Percentiles rank a stretch among this genome's conserved stretches.
These are phyloP conservation scores for Ciconia boyciana DNA, from an alignment of 2,113 vertebrate species.

Conservation along the genomic window DNA sequence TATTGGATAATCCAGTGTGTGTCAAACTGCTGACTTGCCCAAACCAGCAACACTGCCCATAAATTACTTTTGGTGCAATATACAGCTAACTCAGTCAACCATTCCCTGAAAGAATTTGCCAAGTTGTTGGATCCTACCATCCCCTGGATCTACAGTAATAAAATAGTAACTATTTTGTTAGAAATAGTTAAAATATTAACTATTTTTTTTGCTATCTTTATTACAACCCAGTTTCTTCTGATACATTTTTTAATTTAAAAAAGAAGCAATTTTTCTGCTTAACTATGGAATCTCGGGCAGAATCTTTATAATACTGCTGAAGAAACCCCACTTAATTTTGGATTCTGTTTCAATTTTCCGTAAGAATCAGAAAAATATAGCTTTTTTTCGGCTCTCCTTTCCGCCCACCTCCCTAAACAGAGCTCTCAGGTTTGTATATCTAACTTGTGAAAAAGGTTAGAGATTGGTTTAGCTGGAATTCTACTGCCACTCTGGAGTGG, in stretches of 20 bases:
- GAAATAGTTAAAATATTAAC: neutral
- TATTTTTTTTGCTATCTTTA: neutral
- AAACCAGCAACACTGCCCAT: neutral
- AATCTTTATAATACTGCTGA: neutral
- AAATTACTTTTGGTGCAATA: neutral
- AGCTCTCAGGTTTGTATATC: neutral
- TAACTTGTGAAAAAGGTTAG: neutral
- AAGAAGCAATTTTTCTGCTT: neutral
- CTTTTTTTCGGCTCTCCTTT: neutral
- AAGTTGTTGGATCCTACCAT: neutral
- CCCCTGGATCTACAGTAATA: neutral
- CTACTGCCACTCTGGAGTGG: neutral
- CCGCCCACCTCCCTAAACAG: neutral
- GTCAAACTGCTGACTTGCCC: neutral
- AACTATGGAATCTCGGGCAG: neutral
- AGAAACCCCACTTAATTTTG: neutral
- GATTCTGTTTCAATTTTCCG: neutral
- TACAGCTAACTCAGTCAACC: neutral
- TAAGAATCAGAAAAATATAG: neutral
- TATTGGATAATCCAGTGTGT: neutral
- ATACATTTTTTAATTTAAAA: neutral
- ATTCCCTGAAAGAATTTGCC: neutral
- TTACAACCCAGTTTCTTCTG: neutral
- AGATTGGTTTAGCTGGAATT: slow-evolving; percentile 31
- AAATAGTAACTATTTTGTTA: neutral